These are phyloP conservation scores for Tribolium madens DNA, from an alignment of 1,140 invertebrate species.

Conservation along the genomic window DNA sequence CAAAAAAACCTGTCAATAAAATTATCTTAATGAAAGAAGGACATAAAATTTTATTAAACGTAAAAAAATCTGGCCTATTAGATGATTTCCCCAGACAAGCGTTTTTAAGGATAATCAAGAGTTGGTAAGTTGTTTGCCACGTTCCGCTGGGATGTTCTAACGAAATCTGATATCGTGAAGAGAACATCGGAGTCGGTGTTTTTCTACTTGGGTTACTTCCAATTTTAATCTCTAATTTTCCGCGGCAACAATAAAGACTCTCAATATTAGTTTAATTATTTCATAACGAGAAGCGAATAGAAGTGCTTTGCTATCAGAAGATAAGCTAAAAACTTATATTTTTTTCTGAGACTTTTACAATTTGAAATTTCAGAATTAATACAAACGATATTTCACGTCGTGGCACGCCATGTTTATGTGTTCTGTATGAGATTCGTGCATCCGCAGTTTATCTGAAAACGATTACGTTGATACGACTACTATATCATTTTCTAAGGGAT, in stretches of 20 bases:
- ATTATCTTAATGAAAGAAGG: not conserved
- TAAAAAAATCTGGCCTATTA: slow-evolving; percentile 47
- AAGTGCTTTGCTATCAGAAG: not conserved
- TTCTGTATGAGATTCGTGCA: slow-evolving; percentile 40
- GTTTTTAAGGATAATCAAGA: slow-evolving; percentile 53
- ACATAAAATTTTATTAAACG: not conserved
- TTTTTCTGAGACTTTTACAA: not conserved
- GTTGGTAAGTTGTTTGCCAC: slow-evolving; percentile 49
- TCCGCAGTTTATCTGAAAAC: slow-evolving; percentile 41
- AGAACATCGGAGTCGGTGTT: slow-evolving; percentile 30
- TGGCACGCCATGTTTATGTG: slow-evolving; percentile 42
- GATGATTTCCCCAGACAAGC: slow-evolving; percentile 49
- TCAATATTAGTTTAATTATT: slow-evolving; percentile 48
- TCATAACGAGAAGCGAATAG: slow-evolving; percentile 37
- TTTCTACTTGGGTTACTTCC: slow-evolving; percentile 36
- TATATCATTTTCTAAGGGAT: slow-evolving; percentile 38
- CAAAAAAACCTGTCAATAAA: too few relatives aligned
- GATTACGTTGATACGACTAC: slow-evolving; percentile 40
- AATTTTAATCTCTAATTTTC: slow-evolving; percentile 50
- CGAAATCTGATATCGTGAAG: slow-evolving; percentile 48
- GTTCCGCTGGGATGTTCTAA: slow-evolving; percentile 40
- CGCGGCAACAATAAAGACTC: slow-evolving; percentile 31
- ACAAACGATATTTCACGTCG: slow-evolving; percentile 30
- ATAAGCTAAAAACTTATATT: too few relatives aligned
- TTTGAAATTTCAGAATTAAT: slow-evolving; percentile 18